Percentiles rank a stretch among this genome's conserved stretches.
Conservation (phyloP, 2,113 vertebrate species). For the Varanus komodoensis region DNA sequence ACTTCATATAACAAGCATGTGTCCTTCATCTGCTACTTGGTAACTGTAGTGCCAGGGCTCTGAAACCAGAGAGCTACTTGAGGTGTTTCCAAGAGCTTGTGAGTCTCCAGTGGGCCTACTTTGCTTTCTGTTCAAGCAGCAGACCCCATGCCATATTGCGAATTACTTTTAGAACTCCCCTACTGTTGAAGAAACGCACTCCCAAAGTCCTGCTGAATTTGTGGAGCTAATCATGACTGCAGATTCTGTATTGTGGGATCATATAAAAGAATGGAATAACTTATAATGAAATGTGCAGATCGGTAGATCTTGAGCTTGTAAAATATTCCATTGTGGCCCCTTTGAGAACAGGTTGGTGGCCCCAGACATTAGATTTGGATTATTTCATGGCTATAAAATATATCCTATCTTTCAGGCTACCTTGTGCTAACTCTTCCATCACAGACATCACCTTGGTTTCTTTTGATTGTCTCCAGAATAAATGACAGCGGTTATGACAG, state of each 20-base stretch:
- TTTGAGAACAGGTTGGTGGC: not conserved
- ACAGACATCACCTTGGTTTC: not conserved
- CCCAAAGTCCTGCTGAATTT: not conserved
- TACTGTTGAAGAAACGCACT: not conserved
- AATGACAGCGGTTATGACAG: not conserved
- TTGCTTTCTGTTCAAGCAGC: not conserved
- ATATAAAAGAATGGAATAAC: not conserved
- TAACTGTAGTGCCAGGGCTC: not conserved
- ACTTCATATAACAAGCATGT: not conserved
- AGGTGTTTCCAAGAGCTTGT: not conserved
- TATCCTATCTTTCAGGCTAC: not conserved
- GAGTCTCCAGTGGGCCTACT: not conserved
- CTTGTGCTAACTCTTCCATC: not conserved
- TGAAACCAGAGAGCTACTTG: not conserved
- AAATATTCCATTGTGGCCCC: not conserved
- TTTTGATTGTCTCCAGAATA: not conserved
- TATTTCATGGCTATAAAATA: not conserved
- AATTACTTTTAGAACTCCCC: not conserved
- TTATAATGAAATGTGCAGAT: conserved; percentile 13
- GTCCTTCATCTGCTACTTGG: not conserved
- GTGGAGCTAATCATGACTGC: not conserved
- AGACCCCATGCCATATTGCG: not conserved
- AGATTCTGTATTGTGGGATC: not conserved
- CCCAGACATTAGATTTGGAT: not conserved
- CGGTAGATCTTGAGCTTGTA: not conserved